Percentiles rank a stretch among this genome's conserved stretches.
Evolutionary conservation across 2,797 vertebrate genomes (phyloP).

Genomic region (Trachops cirrhosus): DNA sequence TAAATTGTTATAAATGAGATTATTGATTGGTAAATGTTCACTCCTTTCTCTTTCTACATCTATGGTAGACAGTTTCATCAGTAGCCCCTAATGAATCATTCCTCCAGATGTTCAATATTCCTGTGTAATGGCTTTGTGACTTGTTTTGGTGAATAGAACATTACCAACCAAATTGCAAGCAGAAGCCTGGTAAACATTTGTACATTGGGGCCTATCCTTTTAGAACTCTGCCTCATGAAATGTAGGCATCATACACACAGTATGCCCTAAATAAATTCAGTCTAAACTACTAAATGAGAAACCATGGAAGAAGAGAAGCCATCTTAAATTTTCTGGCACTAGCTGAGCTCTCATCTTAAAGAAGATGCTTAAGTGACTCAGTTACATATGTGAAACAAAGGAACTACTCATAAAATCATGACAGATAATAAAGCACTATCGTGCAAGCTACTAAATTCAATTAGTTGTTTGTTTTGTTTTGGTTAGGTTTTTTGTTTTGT

Average conservation of each 20-base stretch:
- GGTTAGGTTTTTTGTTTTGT: not conserved
- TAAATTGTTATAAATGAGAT: not conserved
- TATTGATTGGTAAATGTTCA: not conserved
- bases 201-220: not conserved
- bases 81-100: not conserved
- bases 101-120: not conserved
- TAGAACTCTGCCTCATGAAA: not conserved
- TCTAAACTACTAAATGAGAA: not conserved
- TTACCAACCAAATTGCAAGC: not conserved
- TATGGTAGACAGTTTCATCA: not conserved
- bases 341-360: not conserved
- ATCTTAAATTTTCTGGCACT: not conserved
- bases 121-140: not conserved
- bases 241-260: not conserved
- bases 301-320: not conserved
- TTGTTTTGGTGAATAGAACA: not conserved
- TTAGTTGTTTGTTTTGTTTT: not conserved
- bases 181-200: not conserved
- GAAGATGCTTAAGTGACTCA: not conserved
- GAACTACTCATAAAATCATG: not conserved
- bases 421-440: not conserved
- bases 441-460: not conserved
- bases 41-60: not conserved
- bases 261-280: not conserved
- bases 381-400: not conserved